Conservation (phyloP, 2,888 invertebrate species). For the Ormyrus labotus region DNA sequence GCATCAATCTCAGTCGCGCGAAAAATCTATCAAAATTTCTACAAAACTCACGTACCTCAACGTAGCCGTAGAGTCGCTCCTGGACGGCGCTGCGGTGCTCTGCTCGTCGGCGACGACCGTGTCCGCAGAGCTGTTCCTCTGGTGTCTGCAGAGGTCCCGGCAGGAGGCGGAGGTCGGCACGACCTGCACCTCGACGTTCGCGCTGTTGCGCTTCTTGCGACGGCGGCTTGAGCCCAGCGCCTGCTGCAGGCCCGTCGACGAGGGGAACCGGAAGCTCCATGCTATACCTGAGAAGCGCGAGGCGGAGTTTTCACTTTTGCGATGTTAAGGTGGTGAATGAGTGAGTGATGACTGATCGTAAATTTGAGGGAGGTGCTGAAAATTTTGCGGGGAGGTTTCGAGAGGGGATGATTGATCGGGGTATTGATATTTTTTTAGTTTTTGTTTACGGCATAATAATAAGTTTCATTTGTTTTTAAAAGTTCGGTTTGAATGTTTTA, state of each 20-base stretch:
- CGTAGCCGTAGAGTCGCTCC: slow-evolving; percentile 33
- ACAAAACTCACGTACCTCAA: slow-evolving; percentile 4
- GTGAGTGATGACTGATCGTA: too few relatives aligned
- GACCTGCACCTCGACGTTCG: slow-evolving; percentile 28
- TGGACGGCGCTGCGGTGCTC: background rate
- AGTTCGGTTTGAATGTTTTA: too few relatives aligned
- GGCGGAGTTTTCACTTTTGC: too few relatives aligned
- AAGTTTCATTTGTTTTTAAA: too few relatives aligned
- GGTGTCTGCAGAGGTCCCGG: slow-evolving; percentile 4
- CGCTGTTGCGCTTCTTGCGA: slow-evolving; percentile 64
- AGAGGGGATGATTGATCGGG: too few relatives aligned
- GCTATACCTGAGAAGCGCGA: slow-evolving; percentile 64
- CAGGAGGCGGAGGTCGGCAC: slow-evolving; percentile 17
- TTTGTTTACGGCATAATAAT: too few relatives aligned
- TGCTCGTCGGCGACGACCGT: background rate
- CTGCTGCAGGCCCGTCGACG: slow-evolving; percentile 67
- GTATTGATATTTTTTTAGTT: too few relatives aligned
- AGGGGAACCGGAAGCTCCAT: slow-evolving; percentile 72
- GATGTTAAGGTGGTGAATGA: too few relatives aligned
- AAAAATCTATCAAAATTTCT: background rate
- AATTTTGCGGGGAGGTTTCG: too few relatives aligned
- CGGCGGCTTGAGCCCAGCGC: slow-evolving; percentile 67
- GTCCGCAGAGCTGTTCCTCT: background rate
- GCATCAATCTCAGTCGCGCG: background rate
- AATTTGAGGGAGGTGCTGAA: too few relatives aligned